These are phyloP conservation scores for Drosophila atroscutellata DNA, from an alignment of 2,888 invertebrate species.

Conservation along the genomic window DNA sequence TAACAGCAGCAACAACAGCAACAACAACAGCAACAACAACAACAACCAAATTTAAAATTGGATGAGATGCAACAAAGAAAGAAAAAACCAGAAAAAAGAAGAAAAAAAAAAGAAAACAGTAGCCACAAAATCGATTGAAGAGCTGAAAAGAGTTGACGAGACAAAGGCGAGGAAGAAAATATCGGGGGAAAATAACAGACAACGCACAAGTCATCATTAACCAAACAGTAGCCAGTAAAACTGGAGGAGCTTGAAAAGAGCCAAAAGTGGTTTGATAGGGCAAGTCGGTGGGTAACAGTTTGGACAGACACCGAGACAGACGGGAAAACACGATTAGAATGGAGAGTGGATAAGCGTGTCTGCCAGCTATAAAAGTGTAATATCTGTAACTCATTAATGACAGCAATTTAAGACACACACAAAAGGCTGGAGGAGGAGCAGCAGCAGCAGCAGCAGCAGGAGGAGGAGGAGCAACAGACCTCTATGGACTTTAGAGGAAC, in stretches of 20 bases:
- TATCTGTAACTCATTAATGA: constrained; percentile 83
- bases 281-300: constrained; percentile 1
- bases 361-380: constrained; percentile 82
- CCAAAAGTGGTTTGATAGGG: constrained; percentile 19
- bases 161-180: constrained; percentile 46
- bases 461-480: constrained; percentile 1
- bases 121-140: constrained; percentile 78
- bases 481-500: constrained; percentile 9
- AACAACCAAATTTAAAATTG: constrained; percentile 60
- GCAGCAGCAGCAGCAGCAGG: background rate
- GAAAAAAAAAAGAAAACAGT: constrained; percentile 52
- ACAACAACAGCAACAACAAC: constrained; percentile 22
- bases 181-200: constrained; percentile 58
- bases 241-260: constrained; percentile 27
- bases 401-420: constrained; percentile 75
- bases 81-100: constrained; percentile 10
- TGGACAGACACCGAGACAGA: constrained; percentile 8
- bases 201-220: constrained; percentile 66
- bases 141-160: constrained; percentile 63
- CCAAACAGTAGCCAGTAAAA: constrained; percentile 72
- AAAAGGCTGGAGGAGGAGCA: background rate
- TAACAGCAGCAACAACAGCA: constrained; percentile 27
- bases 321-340: constrained; percentile 76
- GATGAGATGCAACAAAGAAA: constrained; percentile 55
- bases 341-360: constrained; percentile 83